A percentile compares a stretch with the other conserved stretches of the same genome.
Conservation (phyloP, 92 coral and sea anemone species). For the Phenganax subtilis region DNA sequence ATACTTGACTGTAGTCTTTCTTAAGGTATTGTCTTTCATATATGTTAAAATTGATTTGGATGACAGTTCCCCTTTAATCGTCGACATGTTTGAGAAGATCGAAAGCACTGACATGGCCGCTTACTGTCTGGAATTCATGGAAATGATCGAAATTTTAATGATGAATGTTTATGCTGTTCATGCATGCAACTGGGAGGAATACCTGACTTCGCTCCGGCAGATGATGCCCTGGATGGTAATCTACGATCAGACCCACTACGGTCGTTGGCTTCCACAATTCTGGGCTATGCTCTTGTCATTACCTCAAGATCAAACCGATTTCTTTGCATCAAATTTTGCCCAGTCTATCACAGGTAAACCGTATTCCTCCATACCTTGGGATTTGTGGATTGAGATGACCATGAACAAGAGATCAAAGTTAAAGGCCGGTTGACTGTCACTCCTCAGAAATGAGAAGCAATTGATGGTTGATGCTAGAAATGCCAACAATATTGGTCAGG, state of each 20-base stretch:
- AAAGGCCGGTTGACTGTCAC: constrained; percentile 25
- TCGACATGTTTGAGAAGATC: constrained; percentile 1
- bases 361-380: too few species aligned
- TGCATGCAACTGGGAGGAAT: constrained; percentile 15
- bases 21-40: background rate
- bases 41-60: too few species aligned
- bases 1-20: too few species aligned
- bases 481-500: constrained; percentile 21
- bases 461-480: constrained; percentile 2
- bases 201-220: background rate
- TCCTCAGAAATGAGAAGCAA: constrained; percentile 27
- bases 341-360: too few species aligned
- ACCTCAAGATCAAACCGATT: constrained; percentile 2
- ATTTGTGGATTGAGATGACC: too few species aligned
- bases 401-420: background rate
- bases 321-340: background rate
- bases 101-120: constrained; percentile 6
- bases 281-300: constrained; percentile 12
- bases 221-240: constrained; percentile 31
- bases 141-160: constrained; percentile 21
- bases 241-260: constrained; percentile 23
- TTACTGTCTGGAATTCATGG: constrained; percentile 25
- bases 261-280: constrained; percentile 16
- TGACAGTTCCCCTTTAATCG: background rate
- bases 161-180: constrained; percentile 7